Conservation (phyloP, 2,113 vertebrate genomes). For the Notarius quadriscutis region DNA sequence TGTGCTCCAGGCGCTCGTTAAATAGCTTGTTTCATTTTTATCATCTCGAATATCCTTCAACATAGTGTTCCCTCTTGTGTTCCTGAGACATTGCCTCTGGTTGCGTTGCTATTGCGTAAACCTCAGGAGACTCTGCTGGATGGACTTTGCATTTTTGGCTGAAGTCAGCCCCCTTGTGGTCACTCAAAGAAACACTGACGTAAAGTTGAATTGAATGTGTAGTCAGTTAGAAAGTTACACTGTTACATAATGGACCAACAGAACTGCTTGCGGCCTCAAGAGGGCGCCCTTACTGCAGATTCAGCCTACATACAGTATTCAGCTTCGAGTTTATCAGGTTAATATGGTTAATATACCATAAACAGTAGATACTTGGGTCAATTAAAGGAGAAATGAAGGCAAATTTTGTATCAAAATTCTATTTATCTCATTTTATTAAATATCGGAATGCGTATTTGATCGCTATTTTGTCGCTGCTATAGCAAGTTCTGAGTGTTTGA, state of each 20-base stretch:
- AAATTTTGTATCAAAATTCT: no score
- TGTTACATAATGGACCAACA: neutral
- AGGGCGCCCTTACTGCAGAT: conserved; percentile 3
- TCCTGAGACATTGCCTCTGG: conserved; percentile 53
- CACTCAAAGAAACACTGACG: neutral
- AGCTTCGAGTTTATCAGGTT: neutral
- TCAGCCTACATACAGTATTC: neutral
- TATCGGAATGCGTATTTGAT: no score
- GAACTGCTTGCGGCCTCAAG: conserved; percentile 11
- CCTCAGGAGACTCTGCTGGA: conserved; percentile 59
- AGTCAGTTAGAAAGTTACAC: neutral
- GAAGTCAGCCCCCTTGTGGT: conserved; percentile 55
- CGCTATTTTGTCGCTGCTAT: no score
- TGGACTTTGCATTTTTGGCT: conserved; percentile 42
- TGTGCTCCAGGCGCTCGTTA: neutral
- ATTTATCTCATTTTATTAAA: no score
- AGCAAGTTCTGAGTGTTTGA: no score
- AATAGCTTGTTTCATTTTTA: conserved; percentile 11
- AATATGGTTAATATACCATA: neutral
- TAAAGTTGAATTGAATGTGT: neutral
- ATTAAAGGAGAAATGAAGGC: no score
- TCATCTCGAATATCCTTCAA: neutral
- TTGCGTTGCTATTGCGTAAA: conserved; percentile 75
- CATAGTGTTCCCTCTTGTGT: neutral
- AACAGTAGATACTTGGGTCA: neutral